Conservation (phyloP, 2,888 invertebrate species). For the Erebia palarica region DNA sequence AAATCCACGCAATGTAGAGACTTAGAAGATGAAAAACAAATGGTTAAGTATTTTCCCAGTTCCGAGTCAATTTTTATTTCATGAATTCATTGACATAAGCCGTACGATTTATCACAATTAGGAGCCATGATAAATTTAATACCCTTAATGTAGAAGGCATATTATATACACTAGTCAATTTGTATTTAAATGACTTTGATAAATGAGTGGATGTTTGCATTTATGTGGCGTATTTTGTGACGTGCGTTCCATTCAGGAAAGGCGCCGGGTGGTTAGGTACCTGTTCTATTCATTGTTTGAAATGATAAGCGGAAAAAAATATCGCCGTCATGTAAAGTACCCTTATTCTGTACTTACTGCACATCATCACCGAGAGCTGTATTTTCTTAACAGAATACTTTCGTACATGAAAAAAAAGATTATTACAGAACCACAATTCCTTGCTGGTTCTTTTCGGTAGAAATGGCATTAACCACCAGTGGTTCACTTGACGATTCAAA, state of each 20-base stretch:
- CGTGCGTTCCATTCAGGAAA: slow-evolving; percentile 4
- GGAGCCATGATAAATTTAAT: slow-evolving; percentile 35
- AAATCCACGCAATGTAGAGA: too few relatives aligned
- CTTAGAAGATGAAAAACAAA: too few relatives aligned
- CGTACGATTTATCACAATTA: slow-evolving; percentile 37
- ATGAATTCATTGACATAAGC: slow-evolving; percentile 33
- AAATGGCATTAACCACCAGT: too few relatives aligned
- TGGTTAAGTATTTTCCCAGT: not conserved
- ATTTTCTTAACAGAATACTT: too few relatives aligned
- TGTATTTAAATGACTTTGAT: slow-evolving; percentile 35
- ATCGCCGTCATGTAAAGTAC: too few relatives aligned
- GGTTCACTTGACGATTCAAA: too few relatives aligned
- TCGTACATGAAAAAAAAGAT: too few relatives aligned
- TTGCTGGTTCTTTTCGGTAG: too few relatives aligned
- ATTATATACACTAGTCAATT: slow-evolving; percentile 35
- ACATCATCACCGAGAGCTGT: too few relatives aligned
- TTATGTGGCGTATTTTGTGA: not conserved
- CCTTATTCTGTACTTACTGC: too few relatives aligned
- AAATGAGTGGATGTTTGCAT: slow-evolving; percentile 29
- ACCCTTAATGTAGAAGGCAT: slow-evolving; percentile 31
- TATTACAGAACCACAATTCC: too few relatives aligned
- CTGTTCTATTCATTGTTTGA: not conserved
- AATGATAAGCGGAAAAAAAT: not conserved
- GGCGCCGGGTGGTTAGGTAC: not conserved
- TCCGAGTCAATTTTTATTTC: not conserved